Conservation (phyloP, 2,797 vertebrate species). For the Platalea minor region DNA sequence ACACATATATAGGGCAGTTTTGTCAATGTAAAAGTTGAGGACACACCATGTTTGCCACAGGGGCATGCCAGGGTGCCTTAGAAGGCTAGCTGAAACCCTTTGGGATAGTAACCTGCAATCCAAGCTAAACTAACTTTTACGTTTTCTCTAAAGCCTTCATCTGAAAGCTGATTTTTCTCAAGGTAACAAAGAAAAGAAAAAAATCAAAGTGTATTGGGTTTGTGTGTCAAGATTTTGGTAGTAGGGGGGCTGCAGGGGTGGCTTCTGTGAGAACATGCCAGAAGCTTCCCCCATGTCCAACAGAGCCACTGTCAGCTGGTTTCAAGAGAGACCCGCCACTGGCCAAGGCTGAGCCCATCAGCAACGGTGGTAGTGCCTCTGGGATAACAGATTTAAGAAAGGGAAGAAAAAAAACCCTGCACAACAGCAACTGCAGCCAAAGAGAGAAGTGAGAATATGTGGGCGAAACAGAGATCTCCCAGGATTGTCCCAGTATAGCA, state of each 20-base stretch:
- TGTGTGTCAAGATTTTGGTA: background rate
- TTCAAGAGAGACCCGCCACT: fast-evolving
- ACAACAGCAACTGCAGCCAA: background rate
- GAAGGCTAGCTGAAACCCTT: background rate
- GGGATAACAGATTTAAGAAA: background rate
- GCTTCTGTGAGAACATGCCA: background rate
- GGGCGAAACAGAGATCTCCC: background rate
- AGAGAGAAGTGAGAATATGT: background rate
- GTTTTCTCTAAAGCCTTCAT: background rate
- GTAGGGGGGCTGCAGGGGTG: background rate
- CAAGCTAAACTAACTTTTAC: background rate
- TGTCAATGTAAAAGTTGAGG: background rate
- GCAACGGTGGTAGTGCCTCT: fast-evolving
- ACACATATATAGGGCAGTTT: background rate
- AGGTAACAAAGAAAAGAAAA: background rate
- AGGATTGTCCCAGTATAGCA: background rate
- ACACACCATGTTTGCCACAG: background rate
- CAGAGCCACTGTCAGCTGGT: background rate
- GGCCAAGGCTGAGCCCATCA: background rate
- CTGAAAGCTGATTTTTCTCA: background rate
- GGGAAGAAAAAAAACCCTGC: background rate
- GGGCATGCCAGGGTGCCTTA: background rate
- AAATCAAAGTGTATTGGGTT: background rate
- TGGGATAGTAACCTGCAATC: background rate
- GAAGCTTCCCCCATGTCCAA: background rate